Conservation (phyloP, 2,113 vertebrate genomes). For the Mystacornis crossleyi region DNA sequence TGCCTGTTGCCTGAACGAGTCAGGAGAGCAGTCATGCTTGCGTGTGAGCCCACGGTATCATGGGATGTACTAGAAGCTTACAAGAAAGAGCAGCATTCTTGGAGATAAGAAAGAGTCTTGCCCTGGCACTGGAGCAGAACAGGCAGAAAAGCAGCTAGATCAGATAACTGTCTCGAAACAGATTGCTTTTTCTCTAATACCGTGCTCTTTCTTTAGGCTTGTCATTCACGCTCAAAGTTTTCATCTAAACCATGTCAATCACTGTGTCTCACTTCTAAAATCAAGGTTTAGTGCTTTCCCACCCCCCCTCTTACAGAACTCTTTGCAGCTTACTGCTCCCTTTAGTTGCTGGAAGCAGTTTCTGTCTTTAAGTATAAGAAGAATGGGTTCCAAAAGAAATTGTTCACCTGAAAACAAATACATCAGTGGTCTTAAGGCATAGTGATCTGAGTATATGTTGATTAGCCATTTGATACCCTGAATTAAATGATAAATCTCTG, state of each 20-base stretch:
- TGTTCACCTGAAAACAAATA: neutral
- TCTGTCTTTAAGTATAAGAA: neutral
- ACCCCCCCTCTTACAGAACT: neutral
- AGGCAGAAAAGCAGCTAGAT: conserved; percentile 47
- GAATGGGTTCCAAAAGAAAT: neutral
- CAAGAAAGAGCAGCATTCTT: conserved; percentile 49
- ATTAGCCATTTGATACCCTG: neutral
- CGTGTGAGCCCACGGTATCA: neutral
- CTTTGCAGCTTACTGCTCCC: neutral
- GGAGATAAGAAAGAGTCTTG: conserved; percentile 17
- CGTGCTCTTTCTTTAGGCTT: conserved; percentile 59
- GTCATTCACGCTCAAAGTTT: conserved; percentile 59
- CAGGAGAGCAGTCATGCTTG: neutral
- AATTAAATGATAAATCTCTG: neutral
- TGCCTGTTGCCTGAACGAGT: neutral
- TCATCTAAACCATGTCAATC: conserved; percentile 54
- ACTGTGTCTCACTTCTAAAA: conserved; percentile 2
- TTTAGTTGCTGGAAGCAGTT: neutral
- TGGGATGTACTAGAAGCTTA: neutral
- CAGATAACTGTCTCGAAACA: conserved; percentile 65
- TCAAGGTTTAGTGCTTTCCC: neutral
- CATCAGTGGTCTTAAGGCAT: neutral
- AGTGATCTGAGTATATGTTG: neutral
- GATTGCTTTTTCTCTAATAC: conserved; percentile 63
- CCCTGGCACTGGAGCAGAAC: conserved; percentile 44